Percentiles rank a stretch among this genome's conserved stretches.
Conservation (phyloP, 2,113 vertebrate genomes). For the Acinonyx jubatus region DNA sequence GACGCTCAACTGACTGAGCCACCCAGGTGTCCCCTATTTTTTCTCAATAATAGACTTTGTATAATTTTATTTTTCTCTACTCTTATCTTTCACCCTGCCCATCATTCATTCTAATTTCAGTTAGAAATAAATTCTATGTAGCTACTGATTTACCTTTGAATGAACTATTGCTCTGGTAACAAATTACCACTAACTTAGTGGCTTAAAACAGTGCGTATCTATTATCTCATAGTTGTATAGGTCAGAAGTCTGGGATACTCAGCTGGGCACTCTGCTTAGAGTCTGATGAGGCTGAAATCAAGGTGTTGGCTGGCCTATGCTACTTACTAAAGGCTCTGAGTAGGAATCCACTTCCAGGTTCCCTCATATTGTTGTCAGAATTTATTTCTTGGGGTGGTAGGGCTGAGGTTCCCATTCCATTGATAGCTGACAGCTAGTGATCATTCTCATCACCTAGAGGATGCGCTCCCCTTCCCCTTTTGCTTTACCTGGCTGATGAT, state of each 20-base stretch:
- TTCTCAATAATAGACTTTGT: background rate
- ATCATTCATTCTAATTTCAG: background rate
- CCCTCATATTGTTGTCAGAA: background rate
- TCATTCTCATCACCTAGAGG: background rate
- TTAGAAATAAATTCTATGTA: background rate
- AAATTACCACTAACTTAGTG: background rate
- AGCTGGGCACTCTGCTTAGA: background rate
- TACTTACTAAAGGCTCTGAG: background rate
- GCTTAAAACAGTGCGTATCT: background rate
- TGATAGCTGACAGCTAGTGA: background rate
- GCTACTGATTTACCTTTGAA: background rate
- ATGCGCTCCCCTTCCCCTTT: background rate
- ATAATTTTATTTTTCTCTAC: background rate
- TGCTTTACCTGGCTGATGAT: background rate
- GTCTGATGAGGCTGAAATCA: background rate
- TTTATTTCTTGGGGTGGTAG: background rate
- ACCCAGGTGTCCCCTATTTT: too few species aligned
- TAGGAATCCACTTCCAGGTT: background rate
- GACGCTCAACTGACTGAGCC: too few species aligned
- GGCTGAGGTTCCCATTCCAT: background rate
- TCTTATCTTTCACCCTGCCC: background rate
- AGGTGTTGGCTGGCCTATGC: background rate
- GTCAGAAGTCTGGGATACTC: background rate
- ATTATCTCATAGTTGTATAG: background rate
- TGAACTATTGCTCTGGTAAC: background rate